Evolutionary conservation across 2,888 invertebrate genomes (phyloP).

Genomic region (Orthosia incerta): DNA sequence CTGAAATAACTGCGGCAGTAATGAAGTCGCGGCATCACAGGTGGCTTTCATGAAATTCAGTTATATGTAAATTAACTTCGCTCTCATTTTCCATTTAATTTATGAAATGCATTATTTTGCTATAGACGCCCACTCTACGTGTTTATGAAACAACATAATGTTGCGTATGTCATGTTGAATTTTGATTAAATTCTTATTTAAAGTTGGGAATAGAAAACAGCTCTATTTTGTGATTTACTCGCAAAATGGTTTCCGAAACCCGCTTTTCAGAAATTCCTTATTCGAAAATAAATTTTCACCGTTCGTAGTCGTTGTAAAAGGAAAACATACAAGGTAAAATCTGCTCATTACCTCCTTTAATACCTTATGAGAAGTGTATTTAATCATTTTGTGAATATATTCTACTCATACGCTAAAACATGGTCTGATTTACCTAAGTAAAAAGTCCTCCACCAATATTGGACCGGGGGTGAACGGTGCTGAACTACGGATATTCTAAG

Average conservation of each 20-base stretch:
- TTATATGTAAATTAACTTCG: conserved; percentile 61
- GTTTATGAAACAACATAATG: conserved; percentile 31
- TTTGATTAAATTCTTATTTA: conserved; percentile 38
- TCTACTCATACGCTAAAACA: no score
- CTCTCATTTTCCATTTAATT: conserved; percentile 59
- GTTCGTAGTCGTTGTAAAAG: not conserved
- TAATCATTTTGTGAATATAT: no score
- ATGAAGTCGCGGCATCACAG: conserved; percentile 54
- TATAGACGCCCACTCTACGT: conserved; percentile 17
- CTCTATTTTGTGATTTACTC: not conserved
- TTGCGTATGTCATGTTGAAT: conserved; percentile 14
- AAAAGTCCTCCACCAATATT: no score
- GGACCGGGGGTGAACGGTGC: no score
- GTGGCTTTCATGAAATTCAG: conserved; percentile 61
- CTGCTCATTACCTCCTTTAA: not conserved
- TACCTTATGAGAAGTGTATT: no score
- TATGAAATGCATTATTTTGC: conserved; percentile 57
- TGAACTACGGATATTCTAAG: no score
- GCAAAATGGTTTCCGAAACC: not conserved
- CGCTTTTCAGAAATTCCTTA: not conserved
- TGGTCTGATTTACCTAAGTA: no score
- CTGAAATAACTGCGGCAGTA: conserved; percentile 48
- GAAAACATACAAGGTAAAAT: not conserved
- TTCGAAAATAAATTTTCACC: not conserved
- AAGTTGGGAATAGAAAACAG: not conserved